Evolutionary conservation across 2,113 vertebrate species (phyloP).

Genomic region (Brevimyrus niger): DNA sequence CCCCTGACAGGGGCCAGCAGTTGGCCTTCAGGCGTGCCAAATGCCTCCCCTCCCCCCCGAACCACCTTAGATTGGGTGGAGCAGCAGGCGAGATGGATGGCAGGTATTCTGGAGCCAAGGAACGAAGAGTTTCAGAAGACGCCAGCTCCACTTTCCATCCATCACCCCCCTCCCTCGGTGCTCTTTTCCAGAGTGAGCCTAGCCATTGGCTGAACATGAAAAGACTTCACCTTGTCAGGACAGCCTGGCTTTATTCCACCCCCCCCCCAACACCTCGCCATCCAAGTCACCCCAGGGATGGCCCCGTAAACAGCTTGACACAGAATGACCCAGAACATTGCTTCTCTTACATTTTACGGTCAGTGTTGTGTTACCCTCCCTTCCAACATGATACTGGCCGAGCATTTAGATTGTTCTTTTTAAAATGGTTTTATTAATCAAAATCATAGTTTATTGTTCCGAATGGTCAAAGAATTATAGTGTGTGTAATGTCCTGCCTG

Average conservation of each 20-base stretch:
- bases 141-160: constrained; percentile 54
- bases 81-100: constrained; percentile 55
- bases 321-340: constrained; percentile 26
- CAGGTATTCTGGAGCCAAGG: constrained; percentile 49
- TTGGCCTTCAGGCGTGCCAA: not conserved
- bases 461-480: not conserved
- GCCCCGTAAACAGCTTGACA: not conserved
- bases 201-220: constrained; percentile 20
- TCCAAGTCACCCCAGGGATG: not conserved
- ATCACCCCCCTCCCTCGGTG: constrained; percentile 45
- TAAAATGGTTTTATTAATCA: not conserved
- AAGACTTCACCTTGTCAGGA: constrained; percentile 23
- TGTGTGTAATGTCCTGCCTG: not conserved
- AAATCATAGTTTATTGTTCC: not conserved
- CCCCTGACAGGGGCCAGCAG: not conserved
- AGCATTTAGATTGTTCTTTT: not conserved
- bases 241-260: not conserved
- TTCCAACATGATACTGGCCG: not conserved
- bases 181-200: constrained; percentile 24
- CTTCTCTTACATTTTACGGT: constrained; percentile 31
- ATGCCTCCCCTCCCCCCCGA: not conserved
- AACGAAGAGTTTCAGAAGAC: constrained; percentile 52
- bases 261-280: not conserved
- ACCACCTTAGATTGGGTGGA: not conserved
- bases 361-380: not conserved